Evolutionary conservation across 2,113 vertebrate species (phyloP), one percentile per base, ranked within the genome.

Genomic region (Hippolais icterina): DNA sequence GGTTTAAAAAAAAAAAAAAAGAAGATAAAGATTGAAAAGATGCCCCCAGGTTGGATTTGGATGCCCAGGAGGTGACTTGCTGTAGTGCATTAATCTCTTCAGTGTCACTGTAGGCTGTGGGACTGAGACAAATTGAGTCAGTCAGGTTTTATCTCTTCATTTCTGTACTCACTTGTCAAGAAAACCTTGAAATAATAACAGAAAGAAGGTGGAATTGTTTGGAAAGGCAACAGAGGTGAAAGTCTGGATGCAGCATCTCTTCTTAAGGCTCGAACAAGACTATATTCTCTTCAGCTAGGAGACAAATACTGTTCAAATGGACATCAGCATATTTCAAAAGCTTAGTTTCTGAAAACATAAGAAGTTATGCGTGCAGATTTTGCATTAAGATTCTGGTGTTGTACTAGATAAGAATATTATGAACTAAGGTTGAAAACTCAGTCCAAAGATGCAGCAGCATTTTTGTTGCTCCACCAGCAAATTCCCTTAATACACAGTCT

Each of bases 91-190:
- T 97, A 83, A 94, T 95, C 70, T 95, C 31, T 76, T 78, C 44
- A 25, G 6, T 90, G 59, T 92, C 72, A 57, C 72, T 72, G 46
- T 66, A 66, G 59, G 46, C 80, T 94, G 60, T 50, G 15, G 59
- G 12, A 29, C 28, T 64, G 76, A 96, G 79, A 96, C 46, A 96
- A 96, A 96, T 83, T 85, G 94, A 94, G 49, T 87, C 84, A 53
- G 56, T 94, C 81, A 69, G 52, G 44, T 16, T 89, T 96, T 91
- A 70, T 76, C 61, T 96, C 61, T 94, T 77, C 33, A 80, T 84
- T 96, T 90, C 65, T 83, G 4, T 74, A 70, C n/a, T 83, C 64
- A 16, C 75, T 94, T 97, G 61, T 94, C 91, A 93, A 72, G 31
- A 71, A 95, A 89, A 68, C 23, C 66, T 89, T 85, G 28, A 59